A percentile compares a stretch with the other conserved stretches of the same genome.
Conservation (phyloP, 2,888 invertebrate genomes). For the Drosophila tanythrix region DNA sequence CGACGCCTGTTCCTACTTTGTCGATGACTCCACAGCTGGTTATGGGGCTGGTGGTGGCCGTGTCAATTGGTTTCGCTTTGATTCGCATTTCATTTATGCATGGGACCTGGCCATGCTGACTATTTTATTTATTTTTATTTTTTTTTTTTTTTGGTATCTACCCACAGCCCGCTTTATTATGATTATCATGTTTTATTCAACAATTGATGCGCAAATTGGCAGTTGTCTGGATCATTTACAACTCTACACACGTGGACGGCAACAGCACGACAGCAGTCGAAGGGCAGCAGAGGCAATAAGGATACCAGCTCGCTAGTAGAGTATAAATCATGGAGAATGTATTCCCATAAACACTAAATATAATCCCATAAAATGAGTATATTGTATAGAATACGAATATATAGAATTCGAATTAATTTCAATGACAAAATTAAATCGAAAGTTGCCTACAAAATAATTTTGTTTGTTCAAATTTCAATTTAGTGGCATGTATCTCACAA, state of each 20-base stretch:
- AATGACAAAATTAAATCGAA: not conserved
- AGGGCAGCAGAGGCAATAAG: constrained; percentile 16
- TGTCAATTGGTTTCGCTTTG: constrained; percentile 78
- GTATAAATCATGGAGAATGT: constrained; percentile 42
- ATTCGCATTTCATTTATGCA: constrained; percentile 78
- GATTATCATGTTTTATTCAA: constrained; percentile 82
- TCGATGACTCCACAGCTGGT: constrained; percentile 32
- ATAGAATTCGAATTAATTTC: not conserved
- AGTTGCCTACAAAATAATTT: not conserved
- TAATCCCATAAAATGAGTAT: not conserved
- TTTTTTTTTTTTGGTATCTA: constrained; percentile 33
- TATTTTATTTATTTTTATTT: constrained; percentile 67
- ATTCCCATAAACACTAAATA: constrained; percentile 33
- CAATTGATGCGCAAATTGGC: constrained; percentile 81
- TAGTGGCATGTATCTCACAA: not conserved
- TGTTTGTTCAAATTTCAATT: not conserved
- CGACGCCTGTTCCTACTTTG: constrained; percentile 30
- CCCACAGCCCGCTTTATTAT: constrained; percentile 61
- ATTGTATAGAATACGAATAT: not conserved
- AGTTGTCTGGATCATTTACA: constrained; percentile 81
- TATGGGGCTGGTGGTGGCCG: constrained; percentile 54
- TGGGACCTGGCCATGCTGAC: constrained; percentile 55
- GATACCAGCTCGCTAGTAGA: constrained; percentile 2
- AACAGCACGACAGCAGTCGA: constrained; percentile 24
- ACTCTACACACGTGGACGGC: constrained; percentile 68